Conservation (phyloP, 2,797 vertebrate species). For the Loriculus beryllinus region DNA sequence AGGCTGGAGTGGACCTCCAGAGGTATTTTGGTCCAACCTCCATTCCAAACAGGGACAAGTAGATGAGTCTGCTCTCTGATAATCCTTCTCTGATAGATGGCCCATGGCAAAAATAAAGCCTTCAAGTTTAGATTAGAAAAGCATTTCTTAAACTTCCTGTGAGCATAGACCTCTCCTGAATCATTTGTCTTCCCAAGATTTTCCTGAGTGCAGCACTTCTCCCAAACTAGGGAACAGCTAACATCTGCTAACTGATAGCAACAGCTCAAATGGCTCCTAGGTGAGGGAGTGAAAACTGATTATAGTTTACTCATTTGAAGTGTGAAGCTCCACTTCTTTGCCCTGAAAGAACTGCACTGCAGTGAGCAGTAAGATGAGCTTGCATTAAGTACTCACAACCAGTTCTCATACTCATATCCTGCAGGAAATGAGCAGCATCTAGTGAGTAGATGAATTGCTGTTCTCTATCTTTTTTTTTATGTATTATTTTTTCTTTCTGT, state of each 20-base stretch:
- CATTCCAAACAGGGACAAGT: background rate
- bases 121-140: conserved; percentile 9
- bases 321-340: conserved; percentile 18
- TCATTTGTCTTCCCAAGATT: background rate
- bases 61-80: background rate
- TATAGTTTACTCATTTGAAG: background rate
- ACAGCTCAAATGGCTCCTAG: conserved; percentile 16
- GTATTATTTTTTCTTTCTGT: background rate
- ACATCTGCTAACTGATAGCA: background rate
- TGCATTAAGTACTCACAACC: background rate
- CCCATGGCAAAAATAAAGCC: background rate
- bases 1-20: background rate
- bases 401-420: background rate
- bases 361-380: background rate
- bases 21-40: background rate
- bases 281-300: conserved; percentile 1
- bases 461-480: background rate
- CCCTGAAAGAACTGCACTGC: background rate
- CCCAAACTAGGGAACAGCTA: background rate
- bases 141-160: background rate
- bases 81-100: background rate
- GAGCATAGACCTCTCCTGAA: background rate
- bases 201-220: conserved; percentile 19
- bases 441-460: background rate
- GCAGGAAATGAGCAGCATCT: background rate